These are phyloP conservation scores for Galendromus occidentalis DNA, from an alignment of 1,140 invertebrate genomes.

Conservation along the genomic window DNA sequence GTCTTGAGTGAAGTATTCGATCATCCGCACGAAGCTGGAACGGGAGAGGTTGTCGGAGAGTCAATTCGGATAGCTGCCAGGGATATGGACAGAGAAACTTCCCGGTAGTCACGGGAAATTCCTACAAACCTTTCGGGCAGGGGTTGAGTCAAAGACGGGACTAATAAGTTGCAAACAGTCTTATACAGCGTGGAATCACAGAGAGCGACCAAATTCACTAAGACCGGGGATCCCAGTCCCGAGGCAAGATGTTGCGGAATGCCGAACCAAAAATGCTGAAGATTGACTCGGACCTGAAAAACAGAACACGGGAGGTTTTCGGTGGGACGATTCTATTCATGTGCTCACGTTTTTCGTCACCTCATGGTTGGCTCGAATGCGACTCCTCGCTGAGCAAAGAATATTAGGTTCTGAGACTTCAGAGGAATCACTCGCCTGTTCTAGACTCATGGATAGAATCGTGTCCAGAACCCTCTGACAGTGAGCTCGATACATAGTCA, in stretches of 20 bases:
- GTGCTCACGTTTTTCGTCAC: no score
- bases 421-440: conserved; percentile 31
- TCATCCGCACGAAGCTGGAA: conserved; percentile 28
- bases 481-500: conserved; percentile 37
- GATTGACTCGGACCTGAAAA: conserved; percentile 33
- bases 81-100: no score
- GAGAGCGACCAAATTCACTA: conserved; percentile 33
- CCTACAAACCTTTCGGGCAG: conserved; percentile 22
- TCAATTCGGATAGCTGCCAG: no score
- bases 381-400: no score
- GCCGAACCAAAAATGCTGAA: conserved; percentile 37
- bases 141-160: conserved; percentile 33
- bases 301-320: not conserved
- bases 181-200: conserved; percentile 37
- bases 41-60: no score
- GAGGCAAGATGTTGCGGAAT: conserved; percentile 33
- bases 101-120: no score
- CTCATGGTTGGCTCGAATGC: no score
- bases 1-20: conserved; percentile 37
- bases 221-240: conserved; percentile 28
- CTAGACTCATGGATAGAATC: conserved; percentile 33
- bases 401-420: no score
- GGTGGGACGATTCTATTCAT: no score
- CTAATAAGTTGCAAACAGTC: conserved; percentile 32
- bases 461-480: conserved; percentile 36